Conservation (phyloP, 2,797 vertebrate species). For the Lagocephalus sceleratus region DNA sequence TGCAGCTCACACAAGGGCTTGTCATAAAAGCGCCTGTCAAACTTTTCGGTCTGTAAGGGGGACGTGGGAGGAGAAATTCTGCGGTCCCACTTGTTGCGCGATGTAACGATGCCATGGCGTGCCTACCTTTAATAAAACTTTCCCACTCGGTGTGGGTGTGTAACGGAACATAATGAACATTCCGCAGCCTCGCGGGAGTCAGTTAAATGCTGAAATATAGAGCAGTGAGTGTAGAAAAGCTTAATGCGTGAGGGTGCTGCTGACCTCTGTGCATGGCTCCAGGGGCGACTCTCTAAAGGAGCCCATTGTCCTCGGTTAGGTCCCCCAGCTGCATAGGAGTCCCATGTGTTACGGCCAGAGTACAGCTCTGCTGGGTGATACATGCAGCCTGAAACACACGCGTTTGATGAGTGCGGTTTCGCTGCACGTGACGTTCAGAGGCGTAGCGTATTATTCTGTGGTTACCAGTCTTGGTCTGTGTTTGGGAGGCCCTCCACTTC, state of each 20-base stretch:
- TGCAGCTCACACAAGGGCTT: conserved; percentile 35
- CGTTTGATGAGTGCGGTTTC: neutral
- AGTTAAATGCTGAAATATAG: neutral
- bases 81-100: conserved; percentile 20
- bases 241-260: conserved; percentile 24
- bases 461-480: conserved; percentile 75
- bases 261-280: conserved; percentile 85
- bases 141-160: too few relatives aligned
- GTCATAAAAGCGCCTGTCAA: conserved; percentile 50
- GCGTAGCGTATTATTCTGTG: conserved; percentile 16
- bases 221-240: too few relatives aligned
- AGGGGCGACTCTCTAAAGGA: conserved; percentile 78
- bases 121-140: too few relatives aligned
- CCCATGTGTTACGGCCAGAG: conserved; percentile 87
- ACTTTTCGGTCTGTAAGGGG: conserved; percentile 41
- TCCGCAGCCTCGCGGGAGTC: neutral
- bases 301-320: conserved; percentile 86
- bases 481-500: conserved; percentile 70
- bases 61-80: too few relatives aligned
- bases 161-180: neutral
- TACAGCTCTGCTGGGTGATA: conserved; percentile 91
- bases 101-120: neutral
- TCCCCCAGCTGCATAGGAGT: conserved; percentile 85
- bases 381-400: conserved; percentile 85
- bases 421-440: conserved; percentile 1